Percentiles rank a stretch among this genome's conserved stretches.
These are phyloP conservation scores for Ascidia mentula DNA, from an alignment of 23 tunicate genomes.

Conservation along the genomic window DNA sequence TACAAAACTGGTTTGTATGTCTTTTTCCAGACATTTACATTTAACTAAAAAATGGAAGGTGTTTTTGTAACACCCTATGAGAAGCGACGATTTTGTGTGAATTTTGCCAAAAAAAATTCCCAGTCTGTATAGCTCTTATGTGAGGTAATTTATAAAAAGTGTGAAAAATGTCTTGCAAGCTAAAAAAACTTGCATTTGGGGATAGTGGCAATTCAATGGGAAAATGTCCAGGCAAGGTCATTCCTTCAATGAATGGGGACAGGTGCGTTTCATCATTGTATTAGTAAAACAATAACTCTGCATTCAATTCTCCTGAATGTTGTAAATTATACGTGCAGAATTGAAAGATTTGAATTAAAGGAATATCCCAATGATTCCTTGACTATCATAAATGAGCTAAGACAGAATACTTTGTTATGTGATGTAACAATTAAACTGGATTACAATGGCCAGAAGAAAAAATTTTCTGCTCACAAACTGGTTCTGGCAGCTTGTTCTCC, in stretches of 20 bases:
- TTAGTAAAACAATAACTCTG: no score
- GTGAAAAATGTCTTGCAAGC: constrained; percentile 43
- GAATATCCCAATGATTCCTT: constrained; percentile 82
- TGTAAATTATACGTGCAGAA: constrained; percentile 7
- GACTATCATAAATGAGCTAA: constrained; percentile 64
- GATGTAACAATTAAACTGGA: constrained; percentile 93
- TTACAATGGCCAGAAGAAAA: constrained; percentile 63
- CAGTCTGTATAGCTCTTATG: no score
- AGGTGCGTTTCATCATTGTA: constrained; percentile 39
- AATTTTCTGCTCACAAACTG: constrained; percentile 83
- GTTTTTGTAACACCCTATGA: no score
- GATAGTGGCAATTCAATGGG: constrained; percentile 38
- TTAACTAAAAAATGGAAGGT: no score
- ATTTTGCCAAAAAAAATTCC: no score
- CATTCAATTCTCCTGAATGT: no score
- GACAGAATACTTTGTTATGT: constrained; percentile 67
- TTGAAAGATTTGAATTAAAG: constrained; percentile 73
- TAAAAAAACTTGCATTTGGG: constrained; percentile 22
- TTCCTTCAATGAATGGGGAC: constrained; percentile 95
- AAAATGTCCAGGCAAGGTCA: constrained; percentile 80
- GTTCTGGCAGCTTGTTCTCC: constrained; percentile 88
- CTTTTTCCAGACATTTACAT: no score
- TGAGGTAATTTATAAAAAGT: no score
- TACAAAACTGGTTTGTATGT: no score
- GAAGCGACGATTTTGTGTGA: no score